Base-by-base conservation (phyloP, 2,113 vertebrate genomes). In the Pipra filicauda region DNA sequence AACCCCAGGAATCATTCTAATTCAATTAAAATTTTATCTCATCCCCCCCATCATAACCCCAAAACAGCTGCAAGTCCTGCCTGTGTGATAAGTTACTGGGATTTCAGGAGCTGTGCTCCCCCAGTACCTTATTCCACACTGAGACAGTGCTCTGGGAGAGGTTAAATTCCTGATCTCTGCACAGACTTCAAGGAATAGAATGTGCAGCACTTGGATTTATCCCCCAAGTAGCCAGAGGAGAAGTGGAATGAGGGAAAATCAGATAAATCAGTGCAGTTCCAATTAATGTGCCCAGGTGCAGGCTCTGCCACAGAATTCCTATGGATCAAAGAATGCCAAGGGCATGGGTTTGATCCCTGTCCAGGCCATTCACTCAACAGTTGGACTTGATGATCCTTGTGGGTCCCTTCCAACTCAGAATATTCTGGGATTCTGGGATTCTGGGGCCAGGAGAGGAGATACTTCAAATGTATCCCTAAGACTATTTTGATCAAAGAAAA, bases 1-100 rank as follows among this genome's bases (percentile, higher is more conserved):
- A 54, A 95, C 65, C 18, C n/a, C 37, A 58, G 31, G 46, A 58
- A 62, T 86, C 31, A 8, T 9, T 52, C 72, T 91, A 57, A 94
- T 80, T 92, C 83, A 90, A 95, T 92, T 94, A 88, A 85, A 73
- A 70, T 41, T 58, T 73, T 86, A 76, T 96, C 78, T 70, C 1
- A 0, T 20, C 1, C 6, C 94, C 78, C 81, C 0, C 0, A 66
- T 94, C 78, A 31, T 9, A 73, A 55, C 78, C 78, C 81, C 31
- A 83, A 81, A 91, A 33, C 71, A 83, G 26, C 64, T 1, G 3
- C 49, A 23, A 70, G 71, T 87, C 70, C 91, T 93, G 67, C 46
- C 41, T 43, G 22, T 15, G 64, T 12, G 82, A 73, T 61, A 46
- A 76, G 75, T 41, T 48, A 31, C 82, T 54, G 64, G 85, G 62